Conservation (phyloP, 2,888 invertebrate species). For the Miltochrista miniata region DNA sequence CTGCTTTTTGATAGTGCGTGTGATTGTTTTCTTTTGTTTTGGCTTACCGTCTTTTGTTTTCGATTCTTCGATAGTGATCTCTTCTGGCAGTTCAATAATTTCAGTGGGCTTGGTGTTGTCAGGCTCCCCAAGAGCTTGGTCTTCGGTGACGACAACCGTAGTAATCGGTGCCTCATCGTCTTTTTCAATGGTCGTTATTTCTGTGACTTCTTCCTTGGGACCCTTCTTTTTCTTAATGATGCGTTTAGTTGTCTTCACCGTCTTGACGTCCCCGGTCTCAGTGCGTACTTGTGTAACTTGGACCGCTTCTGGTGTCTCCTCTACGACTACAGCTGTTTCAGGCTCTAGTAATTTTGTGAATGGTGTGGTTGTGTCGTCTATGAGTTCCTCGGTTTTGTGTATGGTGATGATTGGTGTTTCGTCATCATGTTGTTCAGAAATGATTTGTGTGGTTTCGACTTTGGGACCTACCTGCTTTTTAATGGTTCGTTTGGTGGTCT, state of each 20-base stretch:
- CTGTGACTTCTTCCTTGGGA: slow-evolving; percentile 37
- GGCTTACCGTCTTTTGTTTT: background rate
- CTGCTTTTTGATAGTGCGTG: background rate
- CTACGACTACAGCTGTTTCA: background rate
- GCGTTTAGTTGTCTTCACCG: background rate
- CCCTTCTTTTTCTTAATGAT: slow-evolving; percentile 2
- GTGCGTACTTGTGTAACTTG: background rate
- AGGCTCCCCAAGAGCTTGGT: background rate
- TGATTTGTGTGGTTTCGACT: background rate
- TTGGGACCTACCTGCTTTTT: background rate
- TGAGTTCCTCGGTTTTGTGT: background rate
- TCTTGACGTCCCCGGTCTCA: background rate
- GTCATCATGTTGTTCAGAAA: background rate
- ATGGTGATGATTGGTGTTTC: background rate
- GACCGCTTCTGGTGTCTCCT: background rate
- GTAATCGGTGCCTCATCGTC: slow-evolving; percentile 36
- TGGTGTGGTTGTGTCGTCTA: background rate
- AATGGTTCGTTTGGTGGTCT: background rate
- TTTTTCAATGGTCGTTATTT: slow-evolving; percentile 44
- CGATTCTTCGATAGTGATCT: background rate
- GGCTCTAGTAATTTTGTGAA: background rate
- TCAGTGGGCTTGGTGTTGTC: background rate
- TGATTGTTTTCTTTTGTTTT: background rate
- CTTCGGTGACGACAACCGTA: background rate
- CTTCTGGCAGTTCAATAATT: background rate